Percentiles rank a stretch among this genome's conserved stretches.
Evolutionary conservation across 23 tunicate genomes (phyloP).

Genomic region (Ascidia mentula): DNA sequence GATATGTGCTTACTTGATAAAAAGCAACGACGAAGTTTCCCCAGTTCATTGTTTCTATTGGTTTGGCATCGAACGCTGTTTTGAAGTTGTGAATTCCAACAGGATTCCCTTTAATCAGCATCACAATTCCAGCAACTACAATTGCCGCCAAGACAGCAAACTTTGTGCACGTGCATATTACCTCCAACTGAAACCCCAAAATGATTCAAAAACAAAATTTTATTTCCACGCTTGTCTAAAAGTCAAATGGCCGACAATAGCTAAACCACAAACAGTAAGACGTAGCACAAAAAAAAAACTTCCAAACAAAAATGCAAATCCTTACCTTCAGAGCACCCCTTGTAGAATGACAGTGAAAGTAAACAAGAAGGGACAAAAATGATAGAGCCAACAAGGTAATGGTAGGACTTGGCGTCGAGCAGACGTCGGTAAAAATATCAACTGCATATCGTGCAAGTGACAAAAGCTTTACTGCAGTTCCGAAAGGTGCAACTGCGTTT

Average conservation of each 20-base stretch:
- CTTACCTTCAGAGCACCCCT: not conserved
- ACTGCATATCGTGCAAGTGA: not conserved
- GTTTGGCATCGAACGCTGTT: not conserved
- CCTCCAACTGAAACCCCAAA: not conserved
- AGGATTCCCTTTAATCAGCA: not conserved
- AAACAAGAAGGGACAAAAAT: not conserved
- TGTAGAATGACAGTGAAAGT: not conserved
- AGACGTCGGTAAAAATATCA: not conserved
- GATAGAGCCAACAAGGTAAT: not conserved
- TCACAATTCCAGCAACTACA: not conserved
- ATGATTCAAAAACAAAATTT: no score
- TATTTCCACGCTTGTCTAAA: not conserved
- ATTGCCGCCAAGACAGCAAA: not conserved
- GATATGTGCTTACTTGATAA: no score
- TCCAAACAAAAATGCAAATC: not conserved
- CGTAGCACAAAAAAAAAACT: not conserved
- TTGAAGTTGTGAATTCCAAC: not conserved
- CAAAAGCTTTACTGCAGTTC: not conserved
- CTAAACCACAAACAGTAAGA: no score
- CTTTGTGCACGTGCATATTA: not conserved
- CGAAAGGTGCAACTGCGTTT: not conserved
- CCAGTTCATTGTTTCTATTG: not conserved
- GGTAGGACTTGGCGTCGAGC: not conserved
- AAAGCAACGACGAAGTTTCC: not conserved
- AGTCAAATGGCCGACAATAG: no score